These are phyloP conservation scores for Drosophila carrolli DNA, from an alignment of 1,140 invertebrate genomes.

Conservation along the genomic window DNA sequence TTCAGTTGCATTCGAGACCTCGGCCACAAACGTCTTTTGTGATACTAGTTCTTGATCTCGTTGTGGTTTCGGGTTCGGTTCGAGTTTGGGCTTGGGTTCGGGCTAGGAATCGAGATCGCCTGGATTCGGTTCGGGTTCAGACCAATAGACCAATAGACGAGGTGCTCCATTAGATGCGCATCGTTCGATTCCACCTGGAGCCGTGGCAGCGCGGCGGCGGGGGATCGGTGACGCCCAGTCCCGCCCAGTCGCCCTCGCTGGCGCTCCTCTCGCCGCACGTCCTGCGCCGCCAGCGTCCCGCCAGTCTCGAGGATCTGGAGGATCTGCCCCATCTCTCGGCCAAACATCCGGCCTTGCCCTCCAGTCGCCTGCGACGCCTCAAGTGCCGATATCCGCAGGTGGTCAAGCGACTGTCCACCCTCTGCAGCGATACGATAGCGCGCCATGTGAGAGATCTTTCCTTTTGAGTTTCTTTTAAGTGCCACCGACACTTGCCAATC, in stretches of 20 bases:
- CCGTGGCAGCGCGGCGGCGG: constrained; percentile 79
- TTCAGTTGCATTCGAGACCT: constrained; percentile 77
- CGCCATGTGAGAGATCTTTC: constrained; percentile 62
- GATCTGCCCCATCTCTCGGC: constrained; percentile 30
- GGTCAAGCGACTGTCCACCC: constrained; percentile 77
- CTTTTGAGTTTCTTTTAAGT: not conserved
- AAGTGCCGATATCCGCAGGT: constrained; percentile 81
- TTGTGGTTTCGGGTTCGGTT: not conserved
- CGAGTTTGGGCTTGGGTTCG: not conserved
- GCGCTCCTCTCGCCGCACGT: constrained; percentile 77
- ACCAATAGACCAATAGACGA: not conserved
- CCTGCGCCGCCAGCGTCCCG: constrained; percentile 74
- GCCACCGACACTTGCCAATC: too few relatives aligned
- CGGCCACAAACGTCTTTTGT: constrained; percentile 39
- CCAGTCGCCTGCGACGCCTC: constrained; percentile 57
- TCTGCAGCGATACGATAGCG: constrained; percentile 83
- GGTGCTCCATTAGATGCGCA: constrained; percentile 61
- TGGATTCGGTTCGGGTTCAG: not conserved
- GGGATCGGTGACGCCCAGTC: constrained; percentile 76
- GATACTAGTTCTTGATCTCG: constrained; percentile 26
- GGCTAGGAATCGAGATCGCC: not conserved
- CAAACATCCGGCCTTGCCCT: constrained; percentile 28
- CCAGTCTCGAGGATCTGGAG: constrained; percentile 71
- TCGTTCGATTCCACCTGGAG: constrained; percentile 83
- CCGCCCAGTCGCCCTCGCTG: constrained; percentile 77